phyloP scores from a whole-genome alignment of 2,797 vertebrate species.

The Poeciliopsis paucimaculata region DNA sequence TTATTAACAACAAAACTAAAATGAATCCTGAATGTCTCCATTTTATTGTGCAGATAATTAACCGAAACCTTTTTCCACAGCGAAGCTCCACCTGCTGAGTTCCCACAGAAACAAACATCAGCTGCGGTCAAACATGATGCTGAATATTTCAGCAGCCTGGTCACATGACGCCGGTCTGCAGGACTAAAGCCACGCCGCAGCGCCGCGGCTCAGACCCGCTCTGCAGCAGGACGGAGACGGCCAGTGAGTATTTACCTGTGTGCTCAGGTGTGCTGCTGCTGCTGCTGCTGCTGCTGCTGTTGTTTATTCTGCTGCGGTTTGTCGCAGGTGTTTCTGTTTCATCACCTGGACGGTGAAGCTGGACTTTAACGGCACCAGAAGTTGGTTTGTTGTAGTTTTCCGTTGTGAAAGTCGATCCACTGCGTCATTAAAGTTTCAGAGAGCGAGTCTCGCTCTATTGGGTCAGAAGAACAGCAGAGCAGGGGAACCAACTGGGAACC shows the following conservation, averaged over 20 bases:
- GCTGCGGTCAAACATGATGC: conserved; percentile 9
- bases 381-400: conserved; percentile 5
- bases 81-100: not conserved
- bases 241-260: conserved; percentile 40
- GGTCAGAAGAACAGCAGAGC: conserved; percentile 25
- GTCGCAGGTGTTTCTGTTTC: no score
- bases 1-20: not conserved
- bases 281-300: no score
- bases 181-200: conserved; percentile 18
- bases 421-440: conserved; percentile 73
- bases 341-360: not conserved
- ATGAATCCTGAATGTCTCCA: not conserved
- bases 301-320: no score
- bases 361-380: not conserved
- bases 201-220: conserved; percentile 7
- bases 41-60: not conserved
- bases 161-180: conserved; percentile 51
- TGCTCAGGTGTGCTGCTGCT: conserved; percentile 9
- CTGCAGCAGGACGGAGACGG: not conserved
- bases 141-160: conserved; percentile 59
- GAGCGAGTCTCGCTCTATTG: conserved; percentile 60
- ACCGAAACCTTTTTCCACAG: not conserved
- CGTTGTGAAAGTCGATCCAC: conserved; percentile 57
- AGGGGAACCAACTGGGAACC: no score
- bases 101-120: not conserved